Conservation (phyloP, 2,888 invertebrate genomes). For the Cryptosula pallasiana region DNA sequence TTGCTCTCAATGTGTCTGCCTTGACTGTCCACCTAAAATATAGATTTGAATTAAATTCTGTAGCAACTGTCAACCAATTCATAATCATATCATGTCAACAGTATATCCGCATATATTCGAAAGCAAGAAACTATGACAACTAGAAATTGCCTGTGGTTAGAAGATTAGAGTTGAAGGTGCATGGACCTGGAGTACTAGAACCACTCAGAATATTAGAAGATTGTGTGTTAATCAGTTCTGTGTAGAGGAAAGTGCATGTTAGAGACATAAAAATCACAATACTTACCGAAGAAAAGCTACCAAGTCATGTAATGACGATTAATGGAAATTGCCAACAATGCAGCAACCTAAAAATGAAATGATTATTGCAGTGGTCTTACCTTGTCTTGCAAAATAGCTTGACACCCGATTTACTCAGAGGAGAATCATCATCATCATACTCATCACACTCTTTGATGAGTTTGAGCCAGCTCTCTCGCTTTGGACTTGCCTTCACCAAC, state of each 20-base stretch:
- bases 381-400: background rate
- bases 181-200: too few species aligned
- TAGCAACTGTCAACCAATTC: background rate
- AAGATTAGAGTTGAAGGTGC: too few species aligned
- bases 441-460: background rate
- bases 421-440: background rate
- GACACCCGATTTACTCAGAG: background rate
- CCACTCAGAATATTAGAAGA: too few species aligned
- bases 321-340: background rate
- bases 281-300: background rate
- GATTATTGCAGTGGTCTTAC: background rate
- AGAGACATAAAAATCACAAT: background rate
- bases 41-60: too few species aligned
- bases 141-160: too few species aligned
- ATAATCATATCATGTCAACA: background rate
- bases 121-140: too few species aligned
- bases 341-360: background rate
- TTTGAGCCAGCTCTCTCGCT: background rate
- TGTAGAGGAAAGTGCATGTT: background rate
- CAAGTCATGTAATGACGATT: background rate
- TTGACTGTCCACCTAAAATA: too few species aligned
- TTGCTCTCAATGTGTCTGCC: background rate
- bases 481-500: background rate
- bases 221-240: background rate
- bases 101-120: too few species aligned